Conservation (phyloP, 2,113 vertebrate species). For the Bubalus kerabau region DNA sequence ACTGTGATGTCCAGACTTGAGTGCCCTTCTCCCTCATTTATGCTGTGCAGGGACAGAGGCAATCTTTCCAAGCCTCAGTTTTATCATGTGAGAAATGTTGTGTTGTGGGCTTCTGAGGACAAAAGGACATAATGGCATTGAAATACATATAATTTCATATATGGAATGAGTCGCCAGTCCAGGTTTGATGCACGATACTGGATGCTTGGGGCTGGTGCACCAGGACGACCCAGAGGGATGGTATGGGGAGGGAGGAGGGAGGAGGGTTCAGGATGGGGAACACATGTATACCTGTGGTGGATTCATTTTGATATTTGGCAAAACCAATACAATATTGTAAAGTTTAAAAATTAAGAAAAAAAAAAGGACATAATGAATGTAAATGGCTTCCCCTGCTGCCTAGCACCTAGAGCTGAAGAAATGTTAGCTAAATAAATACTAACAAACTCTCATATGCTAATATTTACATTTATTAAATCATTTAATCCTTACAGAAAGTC, state of each 20-base stretch:
- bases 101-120: background rate
- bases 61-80: background rate
- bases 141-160: no score
- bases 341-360: no score
- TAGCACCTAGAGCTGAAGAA: background rate
- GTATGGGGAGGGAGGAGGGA: no score
- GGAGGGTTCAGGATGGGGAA: no score
- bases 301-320: no score
- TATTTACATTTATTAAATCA: background rate
- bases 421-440: background rate
- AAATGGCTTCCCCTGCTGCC: background rate
- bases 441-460: background rate
- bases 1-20: background rate
- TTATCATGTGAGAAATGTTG: background rate
- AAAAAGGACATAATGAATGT: background rate
- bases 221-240: no score
- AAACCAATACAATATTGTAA: no score
- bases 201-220: no score
- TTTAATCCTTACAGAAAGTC: background rate
- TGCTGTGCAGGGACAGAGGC: background rate
- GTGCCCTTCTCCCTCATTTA: background rate
- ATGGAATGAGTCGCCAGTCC: no score
- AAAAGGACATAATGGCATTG: background rate
- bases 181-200: no score
- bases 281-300: no score